Evolutionary conservation across 2,888 invertebrate species (phyloP).

Genomic region (Pterobdella sp.): DNA sequence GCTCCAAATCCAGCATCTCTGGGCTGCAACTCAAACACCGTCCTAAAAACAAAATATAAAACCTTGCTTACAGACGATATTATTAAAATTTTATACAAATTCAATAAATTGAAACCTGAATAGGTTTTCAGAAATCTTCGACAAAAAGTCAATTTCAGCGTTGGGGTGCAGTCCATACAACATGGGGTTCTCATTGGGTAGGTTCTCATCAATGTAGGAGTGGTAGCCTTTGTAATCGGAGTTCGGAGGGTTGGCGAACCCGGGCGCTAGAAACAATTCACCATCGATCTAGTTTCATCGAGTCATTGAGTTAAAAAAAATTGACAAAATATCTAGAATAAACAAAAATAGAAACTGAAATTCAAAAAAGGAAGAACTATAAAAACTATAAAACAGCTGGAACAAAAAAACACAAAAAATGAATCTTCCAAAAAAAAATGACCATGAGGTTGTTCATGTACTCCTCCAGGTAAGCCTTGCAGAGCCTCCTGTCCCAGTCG

Average conservation of each 20-base stretch:
- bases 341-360: neutral
- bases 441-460: constrained; percentile 83
- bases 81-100: too few species aligned
- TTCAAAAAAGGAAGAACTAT: neutral
- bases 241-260: constrained; percentile 84
- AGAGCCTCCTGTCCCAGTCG: constrained; percentile 85
- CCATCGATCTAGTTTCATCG: constrained; percentile 67
- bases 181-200: constrained; percentile 86
- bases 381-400: neutral
- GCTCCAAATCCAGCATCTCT: constrained; percentile 78
- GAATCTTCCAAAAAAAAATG: constrained; percentile 25
- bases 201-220: constrained; percentile 78
- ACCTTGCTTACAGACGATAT: too few species aligned
- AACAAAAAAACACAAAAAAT: neutral
- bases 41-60: constrained; percentile 51
- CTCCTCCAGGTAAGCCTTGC: constrained; percentile 73
- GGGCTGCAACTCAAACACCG: constrained; percentile 94
- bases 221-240: constrained; percentile 87
- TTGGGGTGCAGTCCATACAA: constrained; percentile 91
- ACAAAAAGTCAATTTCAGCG: constrained; percentile 89
- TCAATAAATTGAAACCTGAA: too few species aligned
- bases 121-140: constrained; percentile 82
- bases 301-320: neutral
- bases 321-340: neutral
- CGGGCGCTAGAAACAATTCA: constrained; percentile 80